Base-by-base conservation (phyloP, 2,888 invertebrate genomes). In the Aphodius sticticus region DNA sequence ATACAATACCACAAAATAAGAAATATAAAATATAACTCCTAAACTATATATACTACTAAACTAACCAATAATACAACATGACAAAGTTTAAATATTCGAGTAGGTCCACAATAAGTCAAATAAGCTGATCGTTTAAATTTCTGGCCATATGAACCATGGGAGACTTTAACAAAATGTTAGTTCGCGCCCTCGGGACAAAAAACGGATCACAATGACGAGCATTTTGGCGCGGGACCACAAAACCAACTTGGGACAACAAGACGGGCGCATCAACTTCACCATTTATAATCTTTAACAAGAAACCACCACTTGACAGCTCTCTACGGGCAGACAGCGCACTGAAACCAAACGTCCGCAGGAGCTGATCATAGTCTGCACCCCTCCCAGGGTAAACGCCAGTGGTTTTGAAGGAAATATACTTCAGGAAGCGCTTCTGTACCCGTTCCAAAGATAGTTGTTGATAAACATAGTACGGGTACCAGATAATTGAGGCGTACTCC, bases 401-500 rank as follows among this genome's bases (percentile, higher is more conserved):
- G 12, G 3, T 3, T 14, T 16, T 16, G 15, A n/a, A 71, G 15
- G 12, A n/a, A 2, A 71, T 1, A 6, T 71, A 71, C 15, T 71
- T 71, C 6, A 71, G 35, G 35, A 71, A 71, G 4, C 12, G 12
- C 15, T 71, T 71, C 35, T n/a, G n/a, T 2, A 4, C 5, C 12
- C 26, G 4, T 16, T 71, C 71, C 12, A 71, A 6, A 1, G 6
- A 16, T 5, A 26, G 16, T 5, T 12, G 26, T 12, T 16, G 35
- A 12, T 0, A 71, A 12, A 26, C 26, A 71, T 71, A 71, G 15
- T 16, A 16, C n/a, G 71, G 71, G 35, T 15, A 26, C 16, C 71
- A 71, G 16, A 71, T 35, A 6, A 71, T 71, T 5, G 35, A 14
- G 12, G 71, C 71, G 16, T 71, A 71, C 16, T 71, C 71, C 71